Evolutionary conservation across 23 tunicate genomes (phyloP).

Genomic region (Corella eumyota): DNA sequence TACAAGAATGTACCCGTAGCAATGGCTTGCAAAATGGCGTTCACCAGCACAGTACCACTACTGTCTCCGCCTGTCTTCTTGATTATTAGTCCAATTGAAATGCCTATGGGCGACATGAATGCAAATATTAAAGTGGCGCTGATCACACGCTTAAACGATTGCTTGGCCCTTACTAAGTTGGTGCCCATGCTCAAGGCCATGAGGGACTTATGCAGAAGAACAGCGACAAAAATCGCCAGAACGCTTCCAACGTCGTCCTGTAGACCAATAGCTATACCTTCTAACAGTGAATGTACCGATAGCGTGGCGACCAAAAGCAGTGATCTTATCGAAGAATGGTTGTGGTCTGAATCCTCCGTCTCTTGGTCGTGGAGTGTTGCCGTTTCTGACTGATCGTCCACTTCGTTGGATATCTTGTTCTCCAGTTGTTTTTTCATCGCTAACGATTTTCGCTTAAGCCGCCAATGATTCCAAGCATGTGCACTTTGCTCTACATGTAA

Average conservation of each 20-base stretch:
- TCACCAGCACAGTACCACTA: slow-evolving; percentile 37
- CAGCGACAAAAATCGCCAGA: slow-evolving; percentile 81
- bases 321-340: slow-evolving; percentile 60
- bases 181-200: slow-evolving; percentile 96
- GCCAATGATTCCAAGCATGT: slow-evolving; percentile 42
- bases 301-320: slow-evolving; percentile 65
- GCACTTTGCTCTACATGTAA: slow-evolving; percentile 61
- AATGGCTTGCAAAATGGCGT: slow-evolving; percentile 65
- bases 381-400: neutral
- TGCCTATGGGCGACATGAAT: slow-evolving; percentile 61
- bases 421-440: neutral
- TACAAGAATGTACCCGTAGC: slow-evolving; percentile 90
- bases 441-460: neutral
- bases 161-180: slow-evolving; percentile 47
- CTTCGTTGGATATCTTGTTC: neutral
- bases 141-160: slow-evolving; percentile 30
- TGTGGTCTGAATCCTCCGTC: slow-evolving; percentile 6
- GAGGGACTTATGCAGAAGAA: slow-evolving; percentile 80
- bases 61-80: slow-evolving; percentile 30
- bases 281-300: slow-evolving; percentile 63
- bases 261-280: slow-evolving; percentile 87
- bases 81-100: slow-evolving; percentile 53
- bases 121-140: slow-evolving; percentile 56
- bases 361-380: neutral
- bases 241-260: slow-evolving; percentile 49